These are phyloP conservation scores for Drosophila serrata DNA, from an alignment of 1,140 invertebrate genomes.

Conservation along the genomic window DNA sequence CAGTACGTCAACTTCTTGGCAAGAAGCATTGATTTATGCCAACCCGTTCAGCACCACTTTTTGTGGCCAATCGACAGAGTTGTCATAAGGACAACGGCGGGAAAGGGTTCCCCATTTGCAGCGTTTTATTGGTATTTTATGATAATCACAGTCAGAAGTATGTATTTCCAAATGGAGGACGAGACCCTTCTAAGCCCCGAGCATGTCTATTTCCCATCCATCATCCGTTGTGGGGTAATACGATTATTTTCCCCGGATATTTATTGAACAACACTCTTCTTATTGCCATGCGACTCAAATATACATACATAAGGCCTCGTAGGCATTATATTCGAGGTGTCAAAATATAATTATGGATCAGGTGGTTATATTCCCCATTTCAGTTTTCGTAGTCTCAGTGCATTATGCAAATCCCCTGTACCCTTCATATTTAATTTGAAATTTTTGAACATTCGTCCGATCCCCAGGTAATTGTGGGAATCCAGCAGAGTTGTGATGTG, in stretches of 20 bases:
- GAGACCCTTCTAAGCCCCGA: conserved; percentile 4
- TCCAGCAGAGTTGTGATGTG: conserved; percentile 36
- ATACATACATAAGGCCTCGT: conserved; percentile 6
- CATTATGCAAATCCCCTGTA: conserved; percentile 42
- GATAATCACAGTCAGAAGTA: conserved; percentile 56
- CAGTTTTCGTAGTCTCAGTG: not conserved
- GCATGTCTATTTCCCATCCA: conserved; percentile 47
- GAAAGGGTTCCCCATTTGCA: conserved; percentile 69
- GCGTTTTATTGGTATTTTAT: conserved; percentile 77
- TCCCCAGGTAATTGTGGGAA: conserved; percentile 37
- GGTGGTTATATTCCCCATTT: not conserved
- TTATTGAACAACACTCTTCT: conserved; percentile 20
- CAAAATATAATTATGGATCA: conserved; percentile 69
- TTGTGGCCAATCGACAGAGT: conserved; percentile 68
- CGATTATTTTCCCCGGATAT: conserved; percentile 29
- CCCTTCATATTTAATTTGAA: conserved; percentile 33
- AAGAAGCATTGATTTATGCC: conserved; percentile 72
- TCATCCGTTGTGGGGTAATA: conserved; percentile 25
- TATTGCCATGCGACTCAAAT: conserved; percentile 42
- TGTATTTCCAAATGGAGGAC: conserved; percentile 21
- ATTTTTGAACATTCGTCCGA: conserved; percentile 17
- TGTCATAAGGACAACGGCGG: conserved; percentile 69
- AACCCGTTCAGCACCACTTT: conserved; percentile 63
- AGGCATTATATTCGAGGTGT: conserved; percentile 55
- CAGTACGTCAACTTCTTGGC: conserved; percentile 63